Base-by-base conservation (phyloP, 2,888 invertebrate species). In the Aromia moschata region DNA sequence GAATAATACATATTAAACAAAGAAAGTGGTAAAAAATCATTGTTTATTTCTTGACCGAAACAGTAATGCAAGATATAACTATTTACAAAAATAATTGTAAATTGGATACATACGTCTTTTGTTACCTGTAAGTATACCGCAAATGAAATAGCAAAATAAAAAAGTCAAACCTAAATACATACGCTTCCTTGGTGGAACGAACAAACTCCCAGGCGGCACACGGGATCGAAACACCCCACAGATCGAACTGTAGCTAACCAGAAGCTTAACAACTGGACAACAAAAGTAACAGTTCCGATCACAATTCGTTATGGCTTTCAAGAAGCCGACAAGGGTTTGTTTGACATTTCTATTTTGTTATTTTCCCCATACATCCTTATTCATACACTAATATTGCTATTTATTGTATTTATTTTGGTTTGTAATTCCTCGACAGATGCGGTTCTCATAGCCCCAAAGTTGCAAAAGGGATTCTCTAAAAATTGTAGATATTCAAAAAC, bases 271-370 rank as follows among this genome's bases (percentile, higher is more conserved):
- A 65, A 68, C 65, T 57, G 62, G 41, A 62, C 52, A 55, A 65
- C 65, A 70, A 70, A 70, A 69, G 69, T 69, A 68, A 68, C 65
- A 65, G 65, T 62, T 65, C 64, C 65, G 64, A 69, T 70, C 64
- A 67, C 68, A 65, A 70, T 72, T 72, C 67, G 70, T 65, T 67
- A 71, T 62, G 69, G 65, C 62, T 67, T 67, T 72, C 72, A 65
- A 67, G 65, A 53, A 66, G 68, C 67, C 68, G 68, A 63, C 69
- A 62, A 67, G 68, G 62, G 69, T 64, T 66, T 70, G 65, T 71
- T 71, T 70, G 70, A 70, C 70, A 60, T 65, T 62, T 71, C 69
- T 67, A 70, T 71, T 70, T 59, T 44, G 30, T 37, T 43, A 58
- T 58, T 58, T 56, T 44, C 56, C 40, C 41, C 10, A 16, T 41